phyloP scores from a whole-genome alignment of 2,113 vertebrate genomes.

The Eulacestoma nigropectus region DNA sequence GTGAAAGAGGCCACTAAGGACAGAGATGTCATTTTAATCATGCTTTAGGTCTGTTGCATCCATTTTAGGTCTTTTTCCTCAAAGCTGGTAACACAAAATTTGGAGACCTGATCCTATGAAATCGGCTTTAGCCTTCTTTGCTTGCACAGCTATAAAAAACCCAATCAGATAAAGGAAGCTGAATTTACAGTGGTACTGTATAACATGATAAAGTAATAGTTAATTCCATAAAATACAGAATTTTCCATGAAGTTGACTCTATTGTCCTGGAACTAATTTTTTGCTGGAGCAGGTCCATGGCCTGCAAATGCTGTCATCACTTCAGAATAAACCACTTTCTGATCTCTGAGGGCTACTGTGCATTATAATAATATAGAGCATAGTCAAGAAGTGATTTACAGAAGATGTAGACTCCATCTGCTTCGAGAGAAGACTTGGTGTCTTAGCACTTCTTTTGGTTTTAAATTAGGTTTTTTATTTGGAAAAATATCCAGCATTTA shows the following conservation, averaged over 20 bases:
- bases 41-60: not conserved
- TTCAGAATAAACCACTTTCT: not conserved
- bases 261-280: not conserved
- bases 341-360: not conserved
- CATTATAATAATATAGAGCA: not conserved
- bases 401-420: not conserved
- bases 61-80: not conserved
- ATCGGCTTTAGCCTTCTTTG: not conserved
- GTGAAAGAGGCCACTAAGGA: not conserved
- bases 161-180: not conserved
- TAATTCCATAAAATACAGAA: not conserved
- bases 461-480: not conserved
- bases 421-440: accelerated
- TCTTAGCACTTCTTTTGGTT: not conserved
- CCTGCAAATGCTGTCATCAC: not conserved
- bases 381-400: not conserved
- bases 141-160: not conserved
- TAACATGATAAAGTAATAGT: not conserved
- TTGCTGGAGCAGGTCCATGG: not conserved
- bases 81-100: not conserved
- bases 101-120: not conserved
- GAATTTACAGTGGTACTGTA: not conserved
- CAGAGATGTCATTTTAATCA: not conserved
- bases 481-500: not conserved
- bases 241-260: not conserved